phyloP scores from a whole-genome alignment of 1,140 invertebrate species.

The Papilio machaon region DNA sequence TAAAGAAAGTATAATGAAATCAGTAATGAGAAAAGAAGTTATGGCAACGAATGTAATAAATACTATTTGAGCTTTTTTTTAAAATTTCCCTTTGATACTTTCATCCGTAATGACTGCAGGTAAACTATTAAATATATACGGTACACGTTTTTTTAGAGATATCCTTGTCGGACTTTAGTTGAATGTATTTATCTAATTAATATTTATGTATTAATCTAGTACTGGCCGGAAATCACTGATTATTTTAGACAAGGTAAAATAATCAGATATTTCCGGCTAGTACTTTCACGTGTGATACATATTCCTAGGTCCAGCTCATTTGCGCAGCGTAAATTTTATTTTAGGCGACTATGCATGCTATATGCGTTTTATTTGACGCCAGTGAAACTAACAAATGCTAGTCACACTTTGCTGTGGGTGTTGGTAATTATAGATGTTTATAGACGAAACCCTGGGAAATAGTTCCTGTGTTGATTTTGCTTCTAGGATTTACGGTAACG shows the following conservation, averaged over 20 bases:
- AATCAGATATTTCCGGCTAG: background rate
- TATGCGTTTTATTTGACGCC: slow-evolving; percentile 28
- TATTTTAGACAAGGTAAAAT: background rate
- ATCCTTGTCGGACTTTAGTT: too few relatives aligned
- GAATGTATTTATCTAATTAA: too few relatives aligned
- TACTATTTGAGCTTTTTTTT: too few relatives aligned
- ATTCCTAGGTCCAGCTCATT: background rate
- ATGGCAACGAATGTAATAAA: too few relatives aligned
- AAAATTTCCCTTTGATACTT: too few relatives aligned
- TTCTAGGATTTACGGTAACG: background rate
- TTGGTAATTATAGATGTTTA: slow-evolving; percentile 19
- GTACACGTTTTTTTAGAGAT: too few relatives aligned
- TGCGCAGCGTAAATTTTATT: slow-evolving; percentile 25
- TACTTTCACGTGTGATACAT: background rate
- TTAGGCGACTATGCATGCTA: background rate
- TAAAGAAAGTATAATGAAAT: too few relatives aligned
- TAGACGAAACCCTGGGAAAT: background rate
- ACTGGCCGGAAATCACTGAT: too few relatives aligned
- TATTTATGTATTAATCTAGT: too few relatives aligned
- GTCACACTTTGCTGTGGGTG: slow-evolving; percentile 11
- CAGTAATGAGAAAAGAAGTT: too few relatives aligned
- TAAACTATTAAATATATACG: too few relatives aligned
- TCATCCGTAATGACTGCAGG: too few relatives aligned
- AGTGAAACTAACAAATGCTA: slow-evolving; percentile 24
- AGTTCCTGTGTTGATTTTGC: background rate